These are phyloP conservation scores for Puma concolor DNA, from an alignment of 2,113 vertebrate species.

Conservation along the genomic window DNA sequence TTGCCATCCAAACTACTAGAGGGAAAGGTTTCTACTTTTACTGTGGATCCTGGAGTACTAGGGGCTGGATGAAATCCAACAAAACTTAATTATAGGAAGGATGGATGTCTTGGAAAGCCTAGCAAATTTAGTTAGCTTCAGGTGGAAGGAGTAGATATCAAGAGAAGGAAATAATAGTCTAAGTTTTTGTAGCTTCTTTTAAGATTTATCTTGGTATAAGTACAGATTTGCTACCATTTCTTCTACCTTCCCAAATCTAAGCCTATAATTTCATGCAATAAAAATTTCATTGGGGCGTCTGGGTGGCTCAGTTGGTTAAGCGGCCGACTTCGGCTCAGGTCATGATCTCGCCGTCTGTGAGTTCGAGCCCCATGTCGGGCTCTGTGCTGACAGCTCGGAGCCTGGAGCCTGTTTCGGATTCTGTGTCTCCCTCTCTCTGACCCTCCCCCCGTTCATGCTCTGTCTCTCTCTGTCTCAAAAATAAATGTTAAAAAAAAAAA, in stretches of 20 bases:
- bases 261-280: neutral
- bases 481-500: neutral
- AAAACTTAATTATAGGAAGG: neutral
- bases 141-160: neutral
- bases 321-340: too few species aligned
- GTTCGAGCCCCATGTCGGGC: too few species aligned
- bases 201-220: neutral
- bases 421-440: too few species aligned
- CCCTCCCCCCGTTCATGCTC: too few species aligned
- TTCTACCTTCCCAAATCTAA: neutral
- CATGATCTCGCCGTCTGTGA: too few species aligned
- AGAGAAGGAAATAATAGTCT: neutral
- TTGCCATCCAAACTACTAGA: neutral
- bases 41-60: neutral
- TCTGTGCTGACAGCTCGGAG: too few species aligned
- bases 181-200: neutral
- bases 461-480: too few species aligned
- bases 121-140: neutral
- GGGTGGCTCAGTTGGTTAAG: too few species aligned
- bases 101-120: neutral
- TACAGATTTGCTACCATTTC: neutral
- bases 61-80: neutral
- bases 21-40: neutral
- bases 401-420: too few species aligned
- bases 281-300: neutral